Conservation (phyloP, 2,113 vertebrate species). For the Pantherophis guttatus region DNA sequence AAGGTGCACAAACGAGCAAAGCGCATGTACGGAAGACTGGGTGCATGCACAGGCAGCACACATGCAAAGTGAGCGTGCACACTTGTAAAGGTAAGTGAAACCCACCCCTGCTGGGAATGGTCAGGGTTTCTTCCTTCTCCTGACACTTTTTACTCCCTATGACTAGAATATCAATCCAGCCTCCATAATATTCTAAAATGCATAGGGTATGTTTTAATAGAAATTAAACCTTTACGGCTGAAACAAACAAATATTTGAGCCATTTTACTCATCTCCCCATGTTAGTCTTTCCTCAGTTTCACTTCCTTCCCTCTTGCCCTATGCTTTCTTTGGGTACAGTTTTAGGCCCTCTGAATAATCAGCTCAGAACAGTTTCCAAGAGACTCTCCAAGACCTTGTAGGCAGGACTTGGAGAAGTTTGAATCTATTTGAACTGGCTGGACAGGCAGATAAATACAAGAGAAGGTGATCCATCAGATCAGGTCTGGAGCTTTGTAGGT, state of each 20-base stretch:
- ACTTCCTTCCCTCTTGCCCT: neutral
- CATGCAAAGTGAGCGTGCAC: too few relatives aligned
- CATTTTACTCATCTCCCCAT: neutral
- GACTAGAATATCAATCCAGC: neutral
- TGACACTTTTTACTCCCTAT: neutral
- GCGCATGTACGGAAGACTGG: too few relatives aligned
- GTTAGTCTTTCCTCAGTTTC: neutral
- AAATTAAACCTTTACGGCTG: neutral
- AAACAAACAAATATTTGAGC: neutral
- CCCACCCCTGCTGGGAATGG: neutral
- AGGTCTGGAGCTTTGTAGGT: neutral
- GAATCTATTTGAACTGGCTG: neutral
- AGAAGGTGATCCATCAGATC: neutral
- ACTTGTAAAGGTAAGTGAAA: too few relatives aligned
- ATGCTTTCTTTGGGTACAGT: neutral
- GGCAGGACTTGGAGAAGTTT: neutral
- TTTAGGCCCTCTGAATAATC: neutral
- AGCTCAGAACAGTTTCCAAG: neutral
- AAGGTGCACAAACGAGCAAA: too few relatives aligned
- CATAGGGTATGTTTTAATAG: neutral
- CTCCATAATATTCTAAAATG: neutral
- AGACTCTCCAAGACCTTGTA: neutral
- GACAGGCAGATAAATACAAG: neutral
- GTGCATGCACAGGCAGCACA: too few relatives aligned
- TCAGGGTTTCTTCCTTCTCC: too few relatives aligned